phyloP scores from a whole-genome alignment of 2,113 vertebrate genomes.

The Coryphaenoides rupestris region DNA sequence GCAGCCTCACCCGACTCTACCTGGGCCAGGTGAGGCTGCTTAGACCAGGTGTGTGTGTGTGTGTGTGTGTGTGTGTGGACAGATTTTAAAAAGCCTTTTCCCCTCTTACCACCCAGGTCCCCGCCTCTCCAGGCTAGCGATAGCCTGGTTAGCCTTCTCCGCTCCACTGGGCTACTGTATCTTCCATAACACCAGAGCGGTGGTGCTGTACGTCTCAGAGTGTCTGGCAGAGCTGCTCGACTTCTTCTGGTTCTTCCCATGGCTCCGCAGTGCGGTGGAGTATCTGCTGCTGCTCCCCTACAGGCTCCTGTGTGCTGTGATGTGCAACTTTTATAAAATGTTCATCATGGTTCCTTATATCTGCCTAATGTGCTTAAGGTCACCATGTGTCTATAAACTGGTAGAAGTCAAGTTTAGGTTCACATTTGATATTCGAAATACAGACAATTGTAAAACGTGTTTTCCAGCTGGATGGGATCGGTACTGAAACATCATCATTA shows the following conservation, averaged over 20 bases:
- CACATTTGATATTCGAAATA: too few relatives aligned
- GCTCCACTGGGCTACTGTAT: conserved; percentile 76
- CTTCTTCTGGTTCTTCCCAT: conserved; percentile 80
- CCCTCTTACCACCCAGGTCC: conserved; percentile 51
- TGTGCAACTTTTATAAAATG: conserved; percentile 38
- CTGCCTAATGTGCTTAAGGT: too few relatives aligned
- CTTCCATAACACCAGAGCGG: conserved; percentile 78
- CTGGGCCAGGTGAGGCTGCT: too few relatives aligned
- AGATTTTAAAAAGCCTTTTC: too few relatives aligned
- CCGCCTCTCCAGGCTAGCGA: conserved; percentile 75
- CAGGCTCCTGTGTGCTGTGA: conserved; percentile 59
- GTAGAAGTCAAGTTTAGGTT: too few relatives aligned
- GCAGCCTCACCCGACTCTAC: too few relatives aligned
- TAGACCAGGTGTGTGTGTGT: background rate
- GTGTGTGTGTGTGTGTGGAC: background rate
- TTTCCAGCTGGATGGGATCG: too few relatives aligned
- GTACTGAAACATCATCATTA: background rate
- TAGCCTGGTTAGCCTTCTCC: conserved; percentile 81
- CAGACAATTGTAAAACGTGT: too few relatives aligned
- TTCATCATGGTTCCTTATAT: too few relatives aligned
- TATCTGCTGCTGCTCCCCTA: conserved; percentile 80
- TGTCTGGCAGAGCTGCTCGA: conserved; percentile 73
- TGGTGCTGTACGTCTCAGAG: conserved; percentile 72
- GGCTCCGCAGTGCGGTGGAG: conserved; percentile 71
- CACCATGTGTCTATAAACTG: too few relatives aligned